Conservation (phyloP, 1,140 invertebrate species). For the Lysiphlebus fabarum region DNA sequence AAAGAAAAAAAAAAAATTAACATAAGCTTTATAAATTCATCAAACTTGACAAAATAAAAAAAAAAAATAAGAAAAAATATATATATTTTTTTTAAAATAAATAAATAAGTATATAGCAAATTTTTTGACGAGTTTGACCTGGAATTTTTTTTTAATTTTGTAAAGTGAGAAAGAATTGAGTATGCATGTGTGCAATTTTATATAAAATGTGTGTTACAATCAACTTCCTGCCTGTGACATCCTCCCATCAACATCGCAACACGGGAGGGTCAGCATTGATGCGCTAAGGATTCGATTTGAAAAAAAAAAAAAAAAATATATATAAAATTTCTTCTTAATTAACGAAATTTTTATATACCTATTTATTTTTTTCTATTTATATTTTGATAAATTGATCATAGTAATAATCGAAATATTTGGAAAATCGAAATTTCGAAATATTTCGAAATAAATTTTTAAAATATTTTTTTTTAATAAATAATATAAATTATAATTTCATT, state of each 20-base stretch:
- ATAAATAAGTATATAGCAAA: background rate
- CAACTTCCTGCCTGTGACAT: slow-evolving; percentile 49
- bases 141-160: slow-evolving; percentile 11
- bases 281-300: slow-evolving; percentile 39
- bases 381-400: too few species aligned
- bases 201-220: slow-evolving; percentile 37
- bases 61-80: too few species aligned
- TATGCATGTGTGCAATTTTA: background rate
- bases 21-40: too few species aligned
- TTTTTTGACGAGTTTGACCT: slow-evolving; percentile 6
- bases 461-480: too few species aligned
- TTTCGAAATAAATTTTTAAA: too few species aligned
- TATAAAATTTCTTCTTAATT: background rate
- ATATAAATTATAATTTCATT: too few species aligned
- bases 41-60: too few species aligned
- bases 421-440: too few species aligned
- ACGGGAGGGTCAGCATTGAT: slow-evolving; percentile 20
- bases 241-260: slow-evolving; percentile 38
- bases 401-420: too few species aligned
- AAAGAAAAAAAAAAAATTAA: too few species aligned
- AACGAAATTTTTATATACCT: background rate
- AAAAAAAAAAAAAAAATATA: background rate
- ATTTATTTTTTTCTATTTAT: too few species aligned
- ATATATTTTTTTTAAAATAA: background rate
- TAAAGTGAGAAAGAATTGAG: slow-evolving; percentile 6